Base-by-base conservation (phyloP, 2,888 invertebrate genomes). In the Chalcosyrphus nemorum region DNA sequence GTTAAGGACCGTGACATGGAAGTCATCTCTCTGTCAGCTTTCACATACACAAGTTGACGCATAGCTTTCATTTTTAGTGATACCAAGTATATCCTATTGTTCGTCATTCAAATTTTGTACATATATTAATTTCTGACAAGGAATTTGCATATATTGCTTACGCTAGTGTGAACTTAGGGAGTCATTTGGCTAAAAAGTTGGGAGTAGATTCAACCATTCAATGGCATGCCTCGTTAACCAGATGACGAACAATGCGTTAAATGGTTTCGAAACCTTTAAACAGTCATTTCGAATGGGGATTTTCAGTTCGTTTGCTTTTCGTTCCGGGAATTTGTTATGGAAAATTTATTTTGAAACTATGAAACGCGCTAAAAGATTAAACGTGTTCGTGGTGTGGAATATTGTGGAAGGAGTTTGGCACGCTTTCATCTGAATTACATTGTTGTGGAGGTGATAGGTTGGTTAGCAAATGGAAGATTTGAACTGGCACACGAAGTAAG, bases 211-310 rank as follows among this genome's bases (percentile, higher is more conserved):
- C 13, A 24, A 15, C 27, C 29, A 54, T 17, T 52, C 38, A 17
- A 24, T 2, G 19, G 21, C 17, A 68, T 15, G 75, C 66, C 59
- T 66, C 75, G 75, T 66, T 76, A 43, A 21, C 0, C 66, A 66
- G 47, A 65, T 66, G 47, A 66, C 66, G 65, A 66, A 75, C 75
- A 65, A 50, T 47, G 75, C 56, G 56, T 61, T 57, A 59, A 76
- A 52, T 75, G 57, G 47, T 38, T 66, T 41, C 57, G 57, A 66
- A 75, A 6, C 29, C 13, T 29, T 27, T 24, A 32, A 2, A 24
- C 13, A 6, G 35, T 19, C 35, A 13, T 74, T 38, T 45, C 43
- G 11, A 38, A 63, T 45, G 27, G 35, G 65, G 56, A 65, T 57
- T 75, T 75, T 38, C 75, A 75, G 56, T 66, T 66, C 65, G 75